Conservation (phyloP, 2,797 vertebrate species). For the Paratrypauchen microcephalus region DNA sequence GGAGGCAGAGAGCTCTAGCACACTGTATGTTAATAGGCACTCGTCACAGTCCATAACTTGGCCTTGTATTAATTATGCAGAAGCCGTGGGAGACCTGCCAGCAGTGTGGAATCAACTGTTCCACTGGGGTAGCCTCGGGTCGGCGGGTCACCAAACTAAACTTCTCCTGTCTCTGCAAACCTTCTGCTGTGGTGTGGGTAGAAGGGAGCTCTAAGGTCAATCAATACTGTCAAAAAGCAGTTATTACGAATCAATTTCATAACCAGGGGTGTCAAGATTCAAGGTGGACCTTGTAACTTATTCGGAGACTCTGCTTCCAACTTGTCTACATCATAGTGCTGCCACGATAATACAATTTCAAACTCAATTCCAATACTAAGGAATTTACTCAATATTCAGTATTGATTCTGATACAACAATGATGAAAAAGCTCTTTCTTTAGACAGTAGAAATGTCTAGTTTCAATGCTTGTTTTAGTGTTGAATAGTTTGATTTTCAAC, state of each 20-base stretch:
- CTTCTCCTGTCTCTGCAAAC: slow-evolving; percentile 4
- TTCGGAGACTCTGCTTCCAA: too few relatives aligned
- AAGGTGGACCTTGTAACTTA: neutral
- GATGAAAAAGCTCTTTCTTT: too few relatives aligned
- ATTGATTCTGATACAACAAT: too few relatives aligned
- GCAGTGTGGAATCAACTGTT: slow-evolving; percentile 47
- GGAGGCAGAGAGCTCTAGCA: slow-evolving; percentile 40
- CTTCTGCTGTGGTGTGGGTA: neutral
- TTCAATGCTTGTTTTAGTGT: too few relatives aligned
- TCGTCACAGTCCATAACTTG: slow-evolving; percentile 57
- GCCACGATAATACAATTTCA: too few relatives aligned
- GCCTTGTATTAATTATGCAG: slow-evolving; percentile 45
- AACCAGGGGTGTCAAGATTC: neutral
- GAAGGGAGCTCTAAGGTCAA: slow-evolving; percentile 8
- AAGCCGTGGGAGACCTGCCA: slow-evolving; percentile 52
- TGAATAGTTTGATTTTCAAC: too few relatives aligned
- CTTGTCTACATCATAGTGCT: too few relatives aligned
- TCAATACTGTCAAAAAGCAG: slow-evolving; percentile 13
- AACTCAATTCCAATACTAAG: too few relatives aligned
- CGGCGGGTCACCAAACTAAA: slow-evolving; percentile 29
- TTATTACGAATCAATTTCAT: neutral
- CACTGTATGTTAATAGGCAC: slow-evolving; percentile 59
- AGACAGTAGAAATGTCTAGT: too few relatives aligned
- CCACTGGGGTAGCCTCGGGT: slow-evolving; percentile 21
- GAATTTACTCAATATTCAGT: too few relatives aligned